A percentile compares a stretch with the other conserved stretches of the same genome.
phyloP scores from a whole-genome alignment of 2,888 invertebrate species.

The Augochlorella aurata region DNA sequence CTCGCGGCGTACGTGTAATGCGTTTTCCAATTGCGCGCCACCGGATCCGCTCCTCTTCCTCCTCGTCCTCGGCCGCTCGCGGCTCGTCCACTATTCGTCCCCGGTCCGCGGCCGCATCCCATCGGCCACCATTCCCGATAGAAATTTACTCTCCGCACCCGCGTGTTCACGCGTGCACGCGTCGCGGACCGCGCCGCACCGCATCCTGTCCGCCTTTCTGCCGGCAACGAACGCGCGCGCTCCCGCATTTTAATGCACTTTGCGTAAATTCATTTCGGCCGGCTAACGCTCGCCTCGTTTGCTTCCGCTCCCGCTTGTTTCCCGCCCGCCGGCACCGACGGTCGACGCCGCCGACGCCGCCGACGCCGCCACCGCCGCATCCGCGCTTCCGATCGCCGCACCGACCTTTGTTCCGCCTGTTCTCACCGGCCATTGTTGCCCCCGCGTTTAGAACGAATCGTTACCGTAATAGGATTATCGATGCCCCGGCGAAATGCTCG shows the following conservation, averaged over 20 bases:
- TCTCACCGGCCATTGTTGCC: conserved; percentile 4
- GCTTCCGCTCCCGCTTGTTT: conserved; percentile 6
- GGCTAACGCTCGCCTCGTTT: conserved; percentile 57
- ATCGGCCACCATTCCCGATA: conserved; percentile 26
- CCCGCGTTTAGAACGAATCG: neutral
- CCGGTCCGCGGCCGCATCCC: neutral
- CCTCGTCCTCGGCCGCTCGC: neutral
- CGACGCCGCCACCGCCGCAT: neutral
- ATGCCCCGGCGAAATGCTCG: neutral
- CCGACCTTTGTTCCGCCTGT: conserved; percentile 1
- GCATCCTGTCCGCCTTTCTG: conserved; percentile 27
- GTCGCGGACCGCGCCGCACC: conserved; percentile 7
- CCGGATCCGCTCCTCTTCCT: conserved; percentile 20
- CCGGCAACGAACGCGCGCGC: conserved; percentile 31
- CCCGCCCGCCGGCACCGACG: neutral
- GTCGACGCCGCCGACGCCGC: neutral
- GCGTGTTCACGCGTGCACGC: conserved; percentile 14
- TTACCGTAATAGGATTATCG: conserved; percentile 2
- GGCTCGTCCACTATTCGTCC: neutral
- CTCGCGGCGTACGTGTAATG: conserved; percentile 56
- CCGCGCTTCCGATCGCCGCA: neutral
- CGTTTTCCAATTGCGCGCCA: conserved; percentile 62
- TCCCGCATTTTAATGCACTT: conserved; percentile 69
- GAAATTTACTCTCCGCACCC: conserved; percentile 42
- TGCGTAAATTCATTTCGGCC: conserved; percentile 66